A percentile compares a stretch with the other conserved stretches of the same genome.
These are phyloP conservation scores for Xiphias gladius DNA, from an alignment of 2,113 vertebrate genomes.

Conservation along the genomic window DNA sequence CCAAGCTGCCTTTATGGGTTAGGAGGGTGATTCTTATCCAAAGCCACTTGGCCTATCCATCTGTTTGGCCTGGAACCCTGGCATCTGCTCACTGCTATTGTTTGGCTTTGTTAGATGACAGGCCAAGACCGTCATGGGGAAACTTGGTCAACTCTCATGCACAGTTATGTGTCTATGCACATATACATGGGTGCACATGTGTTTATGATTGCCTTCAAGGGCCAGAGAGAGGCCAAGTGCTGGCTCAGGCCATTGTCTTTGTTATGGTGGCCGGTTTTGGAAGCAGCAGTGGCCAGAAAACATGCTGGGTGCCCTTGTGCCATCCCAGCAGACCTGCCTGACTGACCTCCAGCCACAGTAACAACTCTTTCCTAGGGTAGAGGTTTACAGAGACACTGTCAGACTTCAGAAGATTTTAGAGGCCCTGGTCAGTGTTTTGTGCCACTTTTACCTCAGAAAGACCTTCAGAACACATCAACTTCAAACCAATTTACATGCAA, in stretches of 20 bases:
- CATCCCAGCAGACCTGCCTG: constrained; percentile 67
- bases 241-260: constrained; percentile 78
- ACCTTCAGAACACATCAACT: constrained; percentile 48
- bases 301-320: constrained; percentile 66
- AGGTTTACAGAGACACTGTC: constrained; percentile 40
- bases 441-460: constrained; percentile 20
- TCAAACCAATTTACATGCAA: constrained; percentile 51
- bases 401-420: constrained; percentile 50
- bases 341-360: constrained; percentile 70
- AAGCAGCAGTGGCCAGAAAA: constrained; percentile 60
- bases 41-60: constrained; percentile 80
- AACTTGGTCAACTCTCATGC: constrained; percentile 66
- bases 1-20: constrained; percentile 73
- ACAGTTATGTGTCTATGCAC: constrained; percentile 53
- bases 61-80: constrained; percentile 82
- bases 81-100: constrained; percentile 85
- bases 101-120: constrained; percentile 84
- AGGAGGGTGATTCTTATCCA: constrained; percentile 79
- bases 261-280: constrained; percentile 64
- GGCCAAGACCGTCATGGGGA: constrained; percentile 83
- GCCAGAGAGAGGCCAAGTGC: constrained; percentile 69
- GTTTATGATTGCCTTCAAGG: constrained; percentile 65
- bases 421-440: constrained; percentile 38
- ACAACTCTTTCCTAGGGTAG: constrained; percentile 55
- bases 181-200: constrained; percentile 39